Percentiles rank a stretch among this genome's conserved stretches.
Evolutionary conservation across 2,888 invertebrate genomes (phyloP).

Genomic region (Acleris sparsana): DNA sequence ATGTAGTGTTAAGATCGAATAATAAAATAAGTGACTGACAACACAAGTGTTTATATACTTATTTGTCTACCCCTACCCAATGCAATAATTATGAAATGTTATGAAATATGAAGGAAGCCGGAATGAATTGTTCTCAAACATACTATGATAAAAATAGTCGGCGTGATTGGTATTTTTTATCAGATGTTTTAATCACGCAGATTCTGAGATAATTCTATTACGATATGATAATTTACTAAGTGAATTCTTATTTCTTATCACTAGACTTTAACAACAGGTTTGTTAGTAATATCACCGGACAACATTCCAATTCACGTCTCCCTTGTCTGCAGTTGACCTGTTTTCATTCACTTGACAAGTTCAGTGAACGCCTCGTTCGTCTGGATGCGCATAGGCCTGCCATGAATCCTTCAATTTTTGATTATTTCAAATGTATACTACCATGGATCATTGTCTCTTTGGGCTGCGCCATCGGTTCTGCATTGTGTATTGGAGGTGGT

Average conservation of each 20-base stretch:
- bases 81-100: constrained; percentile 22
- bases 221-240: too few relatives aligned
- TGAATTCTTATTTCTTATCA: neutral
- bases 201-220: too few relatives aligned
- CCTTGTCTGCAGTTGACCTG: constrained; percentile 83
- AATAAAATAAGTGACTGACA: constrained; percentile 37
- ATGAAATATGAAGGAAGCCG: neutral
- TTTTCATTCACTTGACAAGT: constrained; percentile 80
- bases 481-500: too few relatives aligned
- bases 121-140: neutral
- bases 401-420: constrained; percentile 83
- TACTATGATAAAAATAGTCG: too few relatives aligned
- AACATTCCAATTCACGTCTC: constrained; percentile 85
- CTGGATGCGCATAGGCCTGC: constrained; percentile 70
- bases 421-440: constrained; percentile 72
- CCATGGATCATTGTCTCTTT: constrained; percentile 72
- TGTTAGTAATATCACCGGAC: constrained; percentile 84
- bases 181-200: too few relatives aligned
- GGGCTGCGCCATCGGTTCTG: too few relatives aligned
- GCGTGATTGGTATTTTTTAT: too few relatives aligned
- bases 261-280: constrained; percentile 58
- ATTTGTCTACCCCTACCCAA: constrained; percentile 14
- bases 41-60: constrained; percentile 27
- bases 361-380: constrained; percentile 79
- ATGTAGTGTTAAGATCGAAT: constrained; percentile 28